Percentiles rank a stretch among this genome's conserved stretches.
Evolutionary conservation across 2,113 vertebrate species (phyloP).

Genomic region (Xyliphius kryptos): DNA sequence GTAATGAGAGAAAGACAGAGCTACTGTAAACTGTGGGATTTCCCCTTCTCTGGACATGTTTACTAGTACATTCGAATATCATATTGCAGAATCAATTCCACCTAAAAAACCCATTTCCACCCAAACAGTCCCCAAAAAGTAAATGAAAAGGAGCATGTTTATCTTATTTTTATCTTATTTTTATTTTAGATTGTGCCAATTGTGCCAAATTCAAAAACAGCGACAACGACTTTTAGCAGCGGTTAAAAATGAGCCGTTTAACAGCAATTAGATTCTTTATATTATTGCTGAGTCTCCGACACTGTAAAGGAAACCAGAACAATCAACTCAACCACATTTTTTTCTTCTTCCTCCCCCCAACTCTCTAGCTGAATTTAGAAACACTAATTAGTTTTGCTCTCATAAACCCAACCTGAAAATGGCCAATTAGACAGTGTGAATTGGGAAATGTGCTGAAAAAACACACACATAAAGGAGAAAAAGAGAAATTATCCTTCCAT

Average conservation of each 20-base stretch:
- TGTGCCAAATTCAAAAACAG: conserved; percentile 62
- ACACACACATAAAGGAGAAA: conserved; percentile 53
- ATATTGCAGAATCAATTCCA: conserved; percentile 64
- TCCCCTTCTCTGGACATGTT: conserved; percentile 44
- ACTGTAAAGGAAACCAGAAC: conserved; percentile 71
- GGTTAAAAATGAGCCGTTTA: conserved; percentile 60
- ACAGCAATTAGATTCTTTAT: conserved; percentile 65
- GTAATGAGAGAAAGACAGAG: conserved; percentile 78
- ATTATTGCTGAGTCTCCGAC: conserved; percentile 62
- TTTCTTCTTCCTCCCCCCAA: conserved; percentile 21
- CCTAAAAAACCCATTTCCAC: conserved; percentile 49
- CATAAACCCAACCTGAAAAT: conserved; percentile 73
- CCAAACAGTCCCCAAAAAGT: conserved; percentile 58
- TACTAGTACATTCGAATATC: conserved; percentile 74
- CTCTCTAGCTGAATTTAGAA: conserved; percentile 69
- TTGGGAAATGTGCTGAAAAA: conserved; percentile 59
- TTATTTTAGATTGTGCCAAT: conserved; percentile 48
- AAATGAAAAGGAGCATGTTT: conserved; percentile 54
- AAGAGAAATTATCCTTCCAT: conserved; percentile 37
- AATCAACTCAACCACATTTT: conserved; percentile 57
- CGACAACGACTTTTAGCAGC: conserved; percentile 53
- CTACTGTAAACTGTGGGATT: conserved; percentile 80
- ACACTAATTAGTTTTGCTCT: conserved; percentile 77
- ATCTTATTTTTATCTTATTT: conserved; percentile 31
- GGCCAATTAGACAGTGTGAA: conserved; percentile 73